Conservation (phyloP, 2,797 vertebrate genomes). For the Melanogrammus aeglefinus region DNA sequence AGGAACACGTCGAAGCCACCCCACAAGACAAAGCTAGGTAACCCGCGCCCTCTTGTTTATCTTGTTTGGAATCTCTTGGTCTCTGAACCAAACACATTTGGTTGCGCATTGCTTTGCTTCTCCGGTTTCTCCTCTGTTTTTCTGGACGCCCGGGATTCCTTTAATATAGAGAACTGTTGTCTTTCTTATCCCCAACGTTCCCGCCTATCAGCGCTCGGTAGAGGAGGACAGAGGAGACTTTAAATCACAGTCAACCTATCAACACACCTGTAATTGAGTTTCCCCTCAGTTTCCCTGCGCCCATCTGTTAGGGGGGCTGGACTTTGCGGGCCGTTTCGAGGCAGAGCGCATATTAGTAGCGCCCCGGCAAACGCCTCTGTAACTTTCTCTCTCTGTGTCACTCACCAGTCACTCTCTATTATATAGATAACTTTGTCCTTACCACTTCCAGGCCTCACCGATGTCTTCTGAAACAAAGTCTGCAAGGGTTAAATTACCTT, state of each 20-base stretch:
- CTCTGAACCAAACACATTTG: not conserved
- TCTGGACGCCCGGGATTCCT: not conserved
- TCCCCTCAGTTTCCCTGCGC: not conserved
- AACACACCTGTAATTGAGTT: slow-evolving; percentile 5
- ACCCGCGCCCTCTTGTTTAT: not conserved
- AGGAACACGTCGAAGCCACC: not conserved
- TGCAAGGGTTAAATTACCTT: not conserved
- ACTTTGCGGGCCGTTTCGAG: not conserved
- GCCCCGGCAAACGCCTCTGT: not conserved
- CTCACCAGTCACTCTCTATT: not conserved
- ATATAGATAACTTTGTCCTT: not conserved
- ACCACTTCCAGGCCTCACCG: not conserved
- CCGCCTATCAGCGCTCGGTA: not conserved
- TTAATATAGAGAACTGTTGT: not conserved
- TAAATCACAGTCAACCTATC: not conserved
- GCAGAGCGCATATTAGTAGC: not conserved
- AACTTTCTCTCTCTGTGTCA: not conserved
- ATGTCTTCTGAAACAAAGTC: not conserved
- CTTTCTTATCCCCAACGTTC: not conserved
- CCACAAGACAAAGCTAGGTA: not conserved
- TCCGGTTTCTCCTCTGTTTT: not conserved
- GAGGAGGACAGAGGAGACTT: not conserved
- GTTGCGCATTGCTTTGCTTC: not conserved
- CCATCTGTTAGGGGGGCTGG: not conserved
- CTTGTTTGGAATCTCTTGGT: not conserved